Base-by-base conservation (phyloP, 2,113 vertebrate species). In the Aramus guarauna region DNA sequence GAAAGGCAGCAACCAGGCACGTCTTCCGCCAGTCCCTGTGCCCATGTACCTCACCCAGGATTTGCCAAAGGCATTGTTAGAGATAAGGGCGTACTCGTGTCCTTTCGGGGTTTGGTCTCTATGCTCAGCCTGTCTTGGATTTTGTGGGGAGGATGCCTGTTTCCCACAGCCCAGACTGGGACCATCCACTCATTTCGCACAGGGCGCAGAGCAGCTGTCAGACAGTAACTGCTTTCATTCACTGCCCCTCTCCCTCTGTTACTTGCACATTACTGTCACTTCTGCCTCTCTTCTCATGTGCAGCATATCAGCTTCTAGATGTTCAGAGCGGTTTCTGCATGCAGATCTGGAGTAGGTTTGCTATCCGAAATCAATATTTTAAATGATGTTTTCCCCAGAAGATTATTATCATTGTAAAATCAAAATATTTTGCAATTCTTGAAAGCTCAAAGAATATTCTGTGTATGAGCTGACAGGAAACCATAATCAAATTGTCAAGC, bases 401-500 rank as follows among this genome's bases (percentile, higher is more conserved):
- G 88, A 98, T 94, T 89, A 94, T 97, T 96, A 97, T 98, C 95
- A 97, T 97, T 97, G 92, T 92, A 93, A 97, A 97, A 98, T 98
- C 96, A 98, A 98, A 98, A 98, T 98, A 98, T 98, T 98, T 98
- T 93, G 94, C 83, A 85, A 50, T 96, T 95, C 95, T 91, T 95
- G 96, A 98, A 97, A 97, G 96, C 97, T 98, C 92, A 78, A 91
- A 97, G 97, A 96, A 85, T 97, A 95, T 93, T 97, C 96, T 52
- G 75, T 93, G 92, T 95, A 52, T 95, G 97, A 98, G 88, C 97
- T 97, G 97, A 98, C 98, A 97, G 96, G 95, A 96, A 96, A 96
- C 97, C 95, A 88, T 98, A 98, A 98, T 98, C 98, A 98, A 98
- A 98, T 97, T 98, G 98, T 98, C 98, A 98, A 97, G 97, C 95